A percentile compares a stretch with the other conserved stretches of the same genome.
Evolutionary conservation across 2,113 vertebrate species (phyloP).

Genomic region (Channa argus): DNA sequence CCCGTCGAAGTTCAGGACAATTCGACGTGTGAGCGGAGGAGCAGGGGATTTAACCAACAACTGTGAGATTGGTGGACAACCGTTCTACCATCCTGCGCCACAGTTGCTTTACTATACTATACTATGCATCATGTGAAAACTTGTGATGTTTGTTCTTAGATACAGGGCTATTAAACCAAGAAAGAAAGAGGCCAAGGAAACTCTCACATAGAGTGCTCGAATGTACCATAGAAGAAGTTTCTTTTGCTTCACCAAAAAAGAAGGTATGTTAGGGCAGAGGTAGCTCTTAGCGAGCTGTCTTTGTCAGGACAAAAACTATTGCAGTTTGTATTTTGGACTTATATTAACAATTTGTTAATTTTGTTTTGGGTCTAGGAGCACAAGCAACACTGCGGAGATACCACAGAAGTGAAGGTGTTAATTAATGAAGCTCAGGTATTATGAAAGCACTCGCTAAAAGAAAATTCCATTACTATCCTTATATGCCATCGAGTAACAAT

Average conservation of each 20-base stretch:
- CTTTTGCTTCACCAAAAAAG: constrained; percentile 88
- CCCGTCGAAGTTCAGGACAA: no score
- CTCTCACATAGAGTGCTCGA: constrained; percentile 91
- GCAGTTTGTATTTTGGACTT: background rate
- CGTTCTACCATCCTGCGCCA: no score
- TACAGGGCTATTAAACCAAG: constrained; percentile 48
- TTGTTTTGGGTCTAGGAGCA: constrained; percentile 63
- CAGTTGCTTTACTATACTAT: background rate
- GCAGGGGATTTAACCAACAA: no score
- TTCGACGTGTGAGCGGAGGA: no score
- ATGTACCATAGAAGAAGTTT: constrained; percentile 89
- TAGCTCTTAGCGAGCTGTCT: background rate
- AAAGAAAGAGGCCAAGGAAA: constrained; percentile 92
- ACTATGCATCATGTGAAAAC: background rate
- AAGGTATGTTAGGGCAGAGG: constrained; percentile 62
- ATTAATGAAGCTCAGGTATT: constrained; percentile 74
- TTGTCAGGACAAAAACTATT: background rate
- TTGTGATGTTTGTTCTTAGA: background rate
- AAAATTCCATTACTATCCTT: no score
- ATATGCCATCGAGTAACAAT: no score
- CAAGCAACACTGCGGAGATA: constrained; percentile 49
- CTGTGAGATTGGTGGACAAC: no score
- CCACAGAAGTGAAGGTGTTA: constrained; percentile 58
- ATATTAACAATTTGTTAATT: background rate
- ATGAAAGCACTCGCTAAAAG: no score